Conservation (phyloP, 2,888 invertebrate species). For the Drosophila conformis region DNA sequence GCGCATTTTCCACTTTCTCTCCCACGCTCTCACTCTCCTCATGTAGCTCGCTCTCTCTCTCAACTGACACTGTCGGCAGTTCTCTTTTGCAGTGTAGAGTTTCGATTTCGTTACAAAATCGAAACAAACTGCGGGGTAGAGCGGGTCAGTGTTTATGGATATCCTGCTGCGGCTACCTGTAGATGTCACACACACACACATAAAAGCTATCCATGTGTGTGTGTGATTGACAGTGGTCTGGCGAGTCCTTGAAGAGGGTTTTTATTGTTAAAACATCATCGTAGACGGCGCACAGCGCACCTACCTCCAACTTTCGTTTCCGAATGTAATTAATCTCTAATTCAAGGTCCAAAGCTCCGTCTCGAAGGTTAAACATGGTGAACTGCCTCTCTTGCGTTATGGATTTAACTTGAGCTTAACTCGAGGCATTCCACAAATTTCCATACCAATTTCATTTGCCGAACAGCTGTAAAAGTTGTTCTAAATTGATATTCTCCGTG, state of each 20-base stretch:
- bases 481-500: constrained; percentile 2
- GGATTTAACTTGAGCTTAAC: constrained; percentile 20
- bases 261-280: constrained; percentile 58
- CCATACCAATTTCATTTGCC: constrained; percentile 6
- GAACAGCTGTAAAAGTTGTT: constrained; percentile 25
- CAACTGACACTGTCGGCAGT: constrained; percentile 12
- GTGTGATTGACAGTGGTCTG: constrained; percentile 29
- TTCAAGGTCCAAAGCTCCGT: constrained; percentile 70
- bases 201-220: constrained; percentile 7
- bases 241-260: constrained; percentile 70
- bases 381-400: constrained; percentile 30
- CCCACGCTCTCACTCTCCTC: constrained; percentile 9
- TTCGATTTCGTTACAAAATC: constrained; percentile 79
- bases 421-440: constrained; percentile 20
- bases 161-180: constrained; percentile 79
- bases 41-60: not conserved
- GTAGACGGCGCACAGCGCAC: constrained; percentile 10
- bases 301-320: constrained; percentile 40
- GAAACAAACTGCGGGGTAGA: constrained; percentile 42
- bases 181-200: constrained; percentile 65
- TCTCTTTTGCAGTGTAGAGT: constrained; percentile 55
- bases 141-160: constrained; percentile 55
- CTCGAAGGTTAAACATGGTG: constrained; percentile 72
- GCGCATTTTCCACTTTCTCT: constrained; percentile 53
- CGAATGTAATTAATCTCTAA: constrained; percentile 77